Evolutionary conservation across 1,140 invertebrate species (phyloP).

Genomic region (Archegozetes longisetosus): DNA sequence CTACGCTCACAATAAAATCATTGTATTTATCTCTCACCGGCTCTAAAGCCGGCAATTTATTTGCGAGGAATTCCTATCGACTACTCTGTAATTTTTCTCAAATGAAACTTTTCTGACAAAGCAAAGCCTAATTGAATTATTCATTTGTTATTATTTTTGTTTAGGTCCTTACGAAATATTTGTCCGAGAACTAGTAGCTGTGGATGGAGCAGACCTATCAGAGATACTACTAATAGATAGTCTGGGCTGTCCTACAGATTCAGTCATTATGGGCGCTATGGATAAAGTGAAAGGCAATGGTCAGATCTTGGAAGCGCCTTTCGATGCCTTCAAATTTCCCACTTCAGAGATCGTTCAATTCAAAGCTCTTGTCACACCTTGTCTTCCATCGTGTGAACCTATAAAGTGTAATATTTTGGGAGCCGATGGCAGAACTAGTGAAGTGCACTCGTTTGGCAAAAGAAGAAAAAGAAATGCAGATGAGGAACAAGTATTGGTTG

Average conservation of each 20-base stretch:
- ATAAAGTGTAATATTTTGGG: constrained; percentile 58
- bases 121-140: constrained; percentile 6
- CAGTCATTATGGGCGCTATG: constrained; percentile 33
- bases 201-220: constrained; percentile 76
- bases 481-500: constrained; percentile 59
- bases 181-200: constrained; percentile 73
- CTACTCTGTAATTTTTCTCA: neutral
- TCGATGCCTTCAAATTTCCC: constrained; percentile 72
- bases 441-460: constrained; percentile 14
- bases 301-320: constrained; percentile 31
- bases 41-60: no score
- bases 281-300: constrained; percentile 43
- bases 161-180: constrained; percentile 69
- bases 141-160: constrained; percentile 53
- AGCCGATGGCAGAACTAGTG: constrained; percentile 48
- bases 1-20: no score
- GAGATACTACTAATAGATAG: constrained; percentile 76
- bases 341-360: constrained; percentile 87
- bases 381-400: constrained; percentile 76
- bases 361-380: constrained; percentile 77
- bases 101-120: no score
- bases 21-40: no score
- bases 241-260: constrained; percentile 43
- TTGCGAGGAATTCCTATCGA: no score
- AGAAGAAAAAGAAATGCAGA: constrained; percentile 4